Evolutionary conservation across 2,888 invertebrate genomes (phyloP), one percentile per base, ranked within the genome.

Genomic region (Epinotia demarniana): DNA sequence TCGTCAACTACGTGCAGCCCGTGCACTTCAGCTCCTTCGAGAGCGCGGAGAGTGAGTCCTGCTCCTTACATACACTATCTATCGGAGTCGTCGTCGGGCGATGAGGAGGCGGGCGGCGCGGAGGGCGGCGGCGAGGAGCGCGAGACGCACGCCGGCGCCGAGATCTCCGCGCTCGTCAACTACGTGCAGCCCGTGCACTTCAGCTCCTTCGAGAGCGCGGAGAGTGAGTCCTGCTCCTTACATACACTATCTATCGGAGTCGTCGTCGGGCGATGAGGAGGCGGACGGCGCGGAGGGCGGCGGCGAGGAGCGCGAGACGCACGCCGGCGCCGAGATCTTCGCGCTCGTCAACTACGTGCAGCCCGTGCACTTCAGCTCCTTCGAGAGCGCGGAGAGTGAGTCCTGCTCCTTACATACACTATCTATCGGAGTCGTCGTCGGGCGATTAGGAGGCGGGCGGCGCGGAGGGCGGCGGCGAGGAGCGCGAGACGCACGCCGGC

Each of bases 131-230:
- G 88, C 1, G 89, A 89, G 69, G 89, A 88, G 75, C 97, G 97
- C 80, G 99, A 99, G 93, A 98, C 98, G 0, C 99, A 99, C 93
- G 99, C 99, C 8, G 99, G 98, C 23, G 98, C 98, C 0, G 98
- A 98, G 94, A 98, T 99, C 87, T 99, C 99, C 12, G 98, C 98
- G 43, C 95, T 99, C 77, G 99, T 99, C 83, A 99, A 99, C 95
- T 99, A 99, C 89, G 98, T 99, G 80, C 99, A 99, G 90, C 99
- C 99, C 18, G 98, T 99, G 81, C 98, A 98, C 91, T 99, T 99
- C 89, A 97, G 97, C 88, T 97, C 98, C 80, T 99, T 99, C 90
- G 99, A 99, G 92, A 96, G 96, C 84, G 96, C 99, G 18, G 98
- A 98, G 95, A 98, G 99, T 99, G 91, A 53, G 53, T 53, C n/a